Percentiles rank a stretch among this genome's conserved stretches.
These are phyloP conservation scores for Halichondria panicea DNA, from an alignment of 37 sponge, comb jelly and placozoan species.

Conservation along the genomic window DNA sequence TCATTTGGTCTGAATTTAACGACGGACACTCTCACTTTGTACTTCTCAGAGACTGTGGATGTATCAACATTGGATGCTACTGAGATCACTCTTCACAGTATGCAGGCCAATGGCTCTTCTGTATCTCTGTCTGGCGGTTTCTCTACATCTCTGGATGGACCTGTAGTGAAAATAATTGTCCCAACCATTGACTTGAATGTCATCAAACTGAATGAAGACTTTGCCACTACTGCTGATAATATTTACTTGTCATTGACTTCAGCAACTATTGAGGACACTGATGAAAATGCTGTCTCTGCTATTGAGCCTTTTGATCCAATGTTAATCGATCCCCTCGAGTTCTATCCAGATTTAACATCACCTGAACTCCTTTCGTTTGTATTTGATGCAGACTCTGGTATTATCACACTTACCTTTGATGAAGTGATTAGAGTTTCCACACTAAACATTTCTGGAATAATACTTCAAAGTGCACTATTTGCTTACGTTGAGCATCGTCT, in stretches of 20 bases:
- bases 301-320: conserved; percentile 7
- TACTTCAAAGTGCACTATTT: conserved; percentile 50
- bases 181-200: conserved; percentile 53
- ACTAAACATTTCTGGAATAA: conserved; percentile 50
- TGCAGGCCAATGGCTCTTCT: background rate
- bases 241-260: conserved; percentile 56
- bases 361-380: conserved; percentile 65
- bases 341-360: conserved; percentile 35
- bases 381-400: conserved; percentile 61
- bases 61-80: conserved; percentile 63
- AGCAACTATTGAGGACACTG: conserved; percentile 48
- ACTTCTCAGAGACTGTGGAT: conserved; percentile 82
- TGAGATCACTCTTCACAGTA: conserved; percentile 67
- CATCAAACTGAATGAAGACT: conserved; percentile 59
- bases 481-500: conserved; percentile 41
- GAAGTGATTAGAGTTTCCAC: conserved; percentile 73
- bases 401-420: conserved; percentile 73
- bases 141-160: conserved; percentile 34
- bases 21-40: conserved; percentile 60
- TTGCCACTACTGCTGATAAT: conserved; percentile 50
- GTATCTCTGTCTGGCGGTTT: conserved; percentile 58
- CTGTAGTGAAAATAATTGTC: conserved; percentile 37
- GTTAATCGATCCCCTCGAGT: conserved; percentile 6
- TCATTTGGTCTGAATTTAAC: conserved; percentile 64
- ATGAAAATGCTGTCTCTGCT: conserved; percentile 54